A percentile compares a stretch with the other conserved stretches of the same genome.
phyloP scores from a whole-genome alignment of 1,140 invertebrate species.

The Drosophila nikananu region DNA sequence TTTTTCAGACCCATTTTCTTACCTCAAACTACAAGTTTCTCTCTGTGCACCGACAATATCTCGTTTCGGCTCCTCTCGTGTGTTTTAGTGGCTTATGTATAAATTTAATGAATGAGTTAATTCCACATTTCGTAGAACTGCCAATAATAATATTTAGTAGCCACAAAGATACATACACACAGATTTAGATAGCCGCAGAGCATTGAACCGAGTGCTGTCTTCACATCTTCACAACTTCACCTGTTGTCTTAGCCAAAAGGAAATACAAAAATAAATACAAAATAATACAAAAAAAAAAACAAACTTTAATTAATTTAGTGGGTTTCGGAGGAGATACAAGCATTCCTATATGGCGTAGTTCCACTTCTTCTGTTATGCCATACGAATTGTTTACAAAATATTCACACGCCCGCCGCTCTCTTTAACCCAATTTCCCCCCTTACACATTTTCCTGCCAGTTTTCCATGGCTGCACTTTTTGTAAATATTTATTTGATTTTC shows the following conservation, averaged over 20 bases:
- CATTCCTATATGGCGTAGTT: neutral
- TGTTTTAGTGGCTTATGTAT: conserved; percentile 60
- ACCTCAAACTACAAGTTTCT: neutral
- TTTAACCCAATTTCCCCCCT: conserved; percentile 13
- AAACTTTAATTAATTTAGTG: conserved; percentile 14
- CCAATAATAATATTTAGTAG: conserved; percentile 69
- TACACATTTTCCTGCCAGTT: conserved; percentile 2
- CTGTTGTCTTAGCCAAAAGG: conserved; percentile 12
- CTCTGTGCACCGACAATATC: conserved; percentile 30
- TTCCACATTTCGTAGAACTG: conserved; percentile 66
- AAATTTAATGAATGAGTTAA: conserved; percentile 79
- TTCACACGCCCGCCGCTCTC: neutral
- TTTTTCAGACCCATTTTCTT: too few relatives aligned
- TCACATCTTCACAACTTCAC: conserved; percentile 28
- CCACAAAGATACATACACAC: conserved; percentile 25
- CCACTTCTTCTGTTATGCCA: conserved; percentile 24
- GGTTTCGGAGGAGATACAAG: neutral
- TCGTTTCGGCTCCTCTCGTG: conserved; percentile 7
- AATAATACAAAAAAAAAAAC: conserved; percentile 2
- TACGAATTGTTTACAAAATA: conserved; percentile 40
- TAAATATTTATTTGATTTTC: conserved; percentile 44
- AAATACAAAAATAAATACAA: neutral
- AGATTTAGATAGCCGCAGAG: conserved; percentile 31
- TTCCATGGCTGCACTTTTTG: conserved; percentile 24
- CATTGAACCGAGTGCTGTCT: conserved; percentile 54